phyloP scores from a whole-genome alignment of 2,113 vertebrate genomes.

The Athene cunicularia region DNA sequence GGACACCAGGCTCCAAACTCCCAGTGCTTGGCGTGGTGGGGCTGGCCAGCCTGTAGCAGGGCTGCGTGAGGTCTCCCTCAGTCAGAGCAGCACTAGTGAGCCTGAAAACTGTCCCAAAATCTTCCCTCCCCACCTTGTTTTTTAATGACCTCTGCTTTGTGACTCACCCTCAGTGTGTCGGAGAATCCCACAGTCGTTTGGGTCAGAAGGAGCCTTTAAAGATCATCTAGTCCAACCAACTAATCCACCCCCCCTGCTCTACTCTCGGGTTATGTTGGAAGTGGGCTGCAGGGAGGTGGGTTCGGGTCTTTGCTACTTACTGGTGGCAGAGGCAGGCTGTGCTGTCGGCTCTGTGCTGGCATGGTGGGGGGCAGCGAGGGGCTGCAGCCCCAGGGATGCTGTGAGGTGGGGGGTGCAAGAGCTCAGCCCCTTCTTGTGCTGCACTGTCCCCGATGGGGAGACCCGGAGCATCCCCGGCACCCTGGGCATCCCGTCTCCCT shows the following conservation, averaged over 20 bases:
- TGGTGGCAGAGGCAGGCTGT: neutral
- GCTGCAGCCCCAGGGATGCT: neutral
- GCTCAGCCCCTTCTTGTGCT: neutral
- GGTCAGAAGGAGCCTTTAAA: neutral
- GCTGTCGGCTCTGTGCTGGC: neutral
- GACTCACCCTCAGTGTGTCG: neutral
- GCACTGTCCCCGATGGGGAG: neutral
- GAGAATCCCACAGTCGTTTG: neutral
- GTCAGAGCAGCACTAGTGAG: neutral
- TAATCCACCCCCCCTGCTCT: neutral
- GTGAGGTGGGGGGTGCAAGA: fast-evolving
- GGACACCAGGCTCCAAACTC: neutral
- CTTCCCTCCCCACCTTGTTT: neutral
- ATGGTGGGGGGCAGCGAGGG: fast-evolving
- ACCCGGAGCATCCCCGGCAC: neutral
- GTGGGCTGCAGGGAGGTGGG: neutral
- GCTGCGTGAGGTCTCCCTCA: fast-evolving
- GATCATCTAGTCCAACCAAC: neutral
- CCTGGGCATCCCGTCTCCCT: neutral
- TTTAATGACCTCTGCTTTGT: neutral
- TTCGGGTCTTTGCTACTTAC: neutral
- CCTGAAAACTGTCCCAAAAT: neutral
- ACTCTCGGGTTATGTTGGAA: neutral
- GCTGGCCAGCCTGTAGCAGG: neutral
- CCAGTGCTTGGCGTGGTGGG: neutral